Evolutionary conservation across 2,797 vertebrate species (phyloP).

Genomic region (Choloepus didactylus): DNA sequence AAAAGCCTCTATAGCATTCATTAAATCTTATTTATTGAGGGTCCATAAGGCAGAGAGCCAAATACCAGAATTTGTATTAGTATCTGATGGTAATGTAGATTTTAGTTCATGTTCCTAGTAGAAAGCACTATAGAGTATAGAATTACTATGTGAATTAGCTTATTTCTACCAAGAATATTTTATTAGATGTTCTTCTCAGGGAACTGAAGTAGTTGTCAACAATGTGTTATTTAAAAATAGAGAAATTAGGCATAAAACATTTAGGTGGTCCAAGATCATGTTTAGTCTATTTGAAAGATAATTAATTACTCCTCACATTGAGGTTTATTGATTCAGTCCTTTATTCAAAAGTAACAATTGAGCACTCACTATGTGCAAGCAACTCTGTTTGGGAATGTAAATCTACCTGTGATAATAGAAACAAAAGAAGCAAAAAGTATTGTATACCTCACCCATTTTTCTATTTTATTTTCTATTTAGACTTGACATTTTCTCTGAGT

Average conservation of each 20-base stretch:
- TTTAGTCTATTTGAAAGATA: not conserved
- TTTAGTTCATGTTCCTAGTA: not conserved
- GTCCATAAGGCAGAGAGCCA: not conserved
- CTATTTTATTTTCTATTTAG: not conserved
- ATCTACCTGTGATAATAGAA: not conserved
- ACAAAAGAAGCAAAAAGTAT: not conserved
- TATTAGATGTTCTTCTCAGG: not conserved
- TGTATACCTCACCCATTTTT: not conserved
- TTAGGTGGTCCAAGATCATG: not conserved
- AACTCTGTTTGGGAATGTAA: not conserved
- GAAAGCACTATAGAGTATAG: not conserved
- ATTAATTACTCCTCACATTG: not conserved
- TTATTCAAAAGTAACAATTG: not conserved
- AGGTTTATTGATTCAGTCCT: not conserved
- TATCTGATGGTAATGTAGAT: not conserved
- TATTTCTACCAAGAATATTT: slow-evolving; percentile 6
- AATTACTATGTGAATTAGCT: not conserved
- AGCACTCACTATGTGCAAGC: not conserved
- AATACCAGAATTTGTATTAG: not conserved
- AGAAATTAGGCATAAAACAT: not conserved
- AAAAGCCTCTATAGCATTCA: not conserved
- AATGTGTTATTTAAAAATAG: not conserved
- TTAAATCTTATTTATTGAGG: slow-evolving; percentile 1
- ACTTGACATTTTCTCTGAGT: not conserved
- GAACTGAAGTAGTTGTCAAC: not conserved